Evolutionary conservation across 2,113 vertebrate species (phyloP).

Genomic region (Rhinopithecus roxellana): DNA sequence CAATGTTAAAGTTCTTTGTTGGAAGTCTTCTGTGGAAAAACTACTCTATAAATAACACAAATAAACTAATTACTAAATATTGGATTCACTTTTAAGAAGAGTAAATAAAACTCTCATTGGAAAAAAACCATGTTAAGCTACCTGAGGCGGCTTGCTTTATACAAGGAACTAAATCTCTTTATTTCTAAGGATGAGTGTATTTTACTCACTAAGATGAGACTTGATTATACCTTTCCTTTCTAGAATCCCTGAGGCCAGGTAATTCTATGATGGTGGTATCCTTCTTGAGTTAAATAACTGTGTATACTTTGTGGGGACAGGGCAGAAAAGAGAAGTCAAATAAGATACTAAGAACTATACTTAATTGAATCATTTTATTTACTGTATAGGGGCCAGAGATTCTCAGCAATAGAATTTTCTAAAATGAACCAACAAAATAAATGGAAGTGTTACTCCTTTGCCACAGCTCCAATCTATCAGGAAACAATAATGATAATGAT

Average conservation of each 20-base stretch:
- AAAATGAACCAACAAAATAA: neutral
- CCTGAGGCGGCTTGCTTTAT: neutral
- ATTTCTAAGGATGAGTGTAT: neutral
- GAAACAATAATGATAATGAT: neutral
- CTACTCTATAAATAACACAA: neutral
- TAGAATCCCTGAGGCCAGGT: neutral
- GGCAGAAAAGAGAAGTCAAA: neutral
- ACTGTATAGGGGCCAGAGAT: neutral
- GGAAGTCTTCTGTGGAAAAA: neutral
- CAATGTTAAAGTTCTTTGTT: neutral
- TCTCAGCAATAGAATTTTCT: neutral
- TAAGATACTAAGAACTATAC: neutral
- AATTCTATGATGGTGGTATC: neutral
- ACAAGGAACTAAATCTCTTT: neutral
- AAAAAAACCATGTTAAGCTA: neutral
- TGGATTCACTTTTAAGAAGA: neutral
- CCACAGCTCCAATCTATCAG: neutral
- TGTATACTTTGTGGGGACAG: neutral
- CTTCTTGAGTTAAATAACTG: constrained; percentile 11
- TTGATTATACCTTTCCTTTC: constrained; percentile 1
- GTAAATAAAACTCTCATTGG: constrained; percentile 17
- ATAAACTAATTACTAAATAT: constrained; percentile 16
- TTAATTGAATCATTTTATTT: neutral
- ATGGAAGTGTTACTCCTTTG: neutral
- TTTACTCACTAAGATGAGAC: constrained; percentile 27